Conservation (phyloP, 2,797 vertebrate genomes). For the Danio tinwini region DNA sequence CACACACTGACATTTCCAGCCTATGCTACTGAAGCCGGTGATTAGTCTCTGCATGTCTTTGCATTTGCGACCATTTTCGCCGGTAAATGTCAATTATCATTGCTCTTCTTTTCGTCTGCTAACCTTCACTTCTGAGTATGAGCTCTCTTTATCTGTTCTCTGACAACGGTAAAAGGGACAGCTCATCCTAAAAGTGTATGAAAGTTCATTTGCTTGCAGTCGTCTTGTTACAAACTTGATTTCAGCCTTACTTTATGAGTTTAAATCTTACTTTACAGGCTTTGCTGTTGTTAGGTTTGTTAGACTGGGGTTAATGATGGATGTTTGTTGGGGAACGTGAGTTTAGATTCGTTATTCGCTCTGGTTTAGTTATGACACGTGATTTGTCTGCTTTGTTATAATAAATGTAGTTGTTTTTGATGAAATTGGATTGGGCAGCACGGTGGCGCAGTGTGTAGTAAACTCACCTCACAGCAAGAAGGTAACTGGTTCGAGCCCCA, state of each 20-base stretch:
- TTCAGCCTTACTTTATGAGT: neutral
- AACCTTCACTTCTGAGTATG: constrained; percentile 77
- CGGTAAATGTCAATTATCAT: constrained; percentile 83
- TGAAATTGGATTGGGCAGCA: no score
- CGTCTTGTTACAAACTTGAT: neutral
- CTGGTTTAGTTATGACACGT: no score
- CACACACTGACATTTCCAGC: constrained; percentile 79
- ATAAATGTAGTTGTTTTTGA: no score
- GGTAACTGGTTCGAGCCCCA: no score
- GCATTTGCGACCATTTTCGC: constrained; percentile 76
- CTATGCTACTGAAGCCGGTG: constrained; percentile 75
- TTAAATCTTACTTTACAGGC: no score
- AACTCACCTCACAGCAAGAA: no score
- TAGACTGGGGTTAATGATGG: no score
- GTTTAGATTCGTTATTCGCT: no score
- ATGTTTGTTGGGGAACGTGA: no score
- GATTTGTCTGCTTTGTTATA: no score
- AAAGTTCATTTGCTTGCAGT: constrained; percentile 1
- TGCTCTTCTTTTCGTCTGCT: constrained; percentile 69
- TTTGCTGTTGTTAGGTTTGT: no score
- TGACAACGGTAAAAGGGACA: neutral
- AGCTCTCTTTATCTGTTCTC: constrained; percentile 54
- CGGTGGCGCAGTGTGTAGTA: no score
- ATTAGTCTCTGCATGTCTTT: constrained; percentile 75
- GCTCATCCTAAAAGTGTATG: neutral